A percentile compares a stretch with the other conserved stretches of the same genome.
These are phyloP conservation scores for Drosophila pectinifera DNA, from an alignment of 1,140 invertebrate species.

Conservation along the genomic window DNA sequence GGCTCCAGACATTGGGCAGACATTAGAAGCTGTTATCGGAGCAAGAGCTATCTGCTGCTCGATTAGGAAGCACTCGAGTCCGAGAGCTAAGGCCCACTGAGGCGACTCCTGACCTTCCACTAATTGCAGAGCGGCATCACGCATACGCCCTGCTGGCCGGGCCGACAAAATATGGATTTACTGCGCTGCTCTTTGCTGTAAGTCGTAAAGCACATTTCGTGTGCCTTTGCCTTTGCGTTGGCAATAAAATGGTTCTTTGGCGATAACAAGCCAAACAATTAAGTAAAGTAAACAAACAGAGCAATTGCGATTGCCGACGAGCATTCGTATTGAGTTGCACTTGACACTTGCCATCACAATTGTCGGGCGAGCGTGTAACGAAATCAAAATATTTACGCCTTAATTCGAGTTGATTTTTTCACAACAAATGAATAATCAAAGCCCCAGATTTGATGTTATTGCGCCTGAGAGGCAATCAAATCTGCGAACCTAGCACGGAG, in stretches of 20 bases:
- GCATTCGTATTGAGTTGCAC: slow-evolving; percentile 34
- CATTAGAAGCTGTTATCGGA: slow-evolving; percentile 17
- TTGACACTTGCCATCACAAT: slow-evolving; percentile 37
- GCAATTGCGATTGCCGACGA: slow-evolving; percentile 19
- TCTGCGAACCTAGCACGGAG: slow-evolving; percentile 7
- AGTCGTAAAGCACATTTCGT: slow-evolving; percentile 20
- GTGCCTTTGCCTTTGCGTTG: slow-evolving; percentile 27
- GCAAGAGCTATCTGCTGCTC: slow-evolving; percentile 1
- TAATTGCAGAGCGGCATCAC: slow-evolving; percentile 44
- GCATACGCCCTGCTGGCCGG: slow-evolving; percentile 29
- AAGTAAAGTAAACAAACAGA: slow-evolving; percentile 31
- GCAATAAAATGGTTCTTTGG: slow-evolving; percentile 21
- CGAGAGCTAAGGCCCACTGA: background rate
- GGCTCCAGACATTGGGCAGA: slow-evolving; percentile 23
- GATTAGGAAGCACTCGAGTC: slow-evolving; percentile 19
- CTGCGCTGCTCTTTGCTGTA: no score
- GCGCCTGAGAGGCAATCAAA: slow-evolving; percentile 64
- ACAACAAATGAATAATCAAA: slow-evolving; percentile 50
- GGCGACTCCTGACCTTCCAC: slow-evolving; percentile 34
- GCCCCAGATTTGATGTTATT: slow-evolving; percentile 55
- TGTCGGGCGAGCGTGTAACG: slow-evolving; percentile 33
- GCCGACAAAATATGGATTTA: slow-evolving; percentile 8
- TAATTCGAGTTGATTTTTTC: slow-evolving; percentile 44
- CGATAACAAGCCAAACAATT: slow-evolving; percentile 41
- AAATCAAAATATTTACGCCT: slow-evolving; percentile 72